Evolutionary conservation across 2,797 vertebrate genomes (phyloP).

Genomic region (Chlorospingus flavigularis): DNA sequence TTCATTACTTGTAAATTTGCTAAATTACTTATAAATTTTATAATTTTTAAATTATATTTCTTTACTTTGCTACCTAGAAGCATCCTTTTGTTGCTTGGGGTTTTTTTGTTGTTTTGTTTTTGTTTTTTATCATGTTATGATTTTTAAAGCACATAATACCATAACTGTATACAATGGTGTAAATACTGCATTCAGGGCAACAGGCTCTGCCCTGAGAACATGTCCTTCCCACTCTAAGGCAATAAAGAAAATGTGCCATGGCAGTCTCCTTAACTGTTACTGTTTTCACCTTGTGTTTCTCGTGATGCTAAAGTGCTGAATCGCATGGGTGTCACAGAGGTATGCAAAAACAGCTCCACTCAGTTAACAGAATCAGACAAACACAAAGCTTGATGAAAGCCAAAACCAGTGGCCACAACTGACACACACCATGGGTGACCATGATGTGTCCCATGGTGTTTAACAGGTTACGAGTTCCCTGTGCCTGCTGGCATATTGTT

Average conservation of each 20-base stretch:
- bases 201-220: background rate
- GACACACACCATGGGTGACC: background rate
- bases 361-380: background rate
- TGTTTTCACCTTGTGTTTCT: background rate
- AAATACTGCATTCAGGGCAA: background rate
- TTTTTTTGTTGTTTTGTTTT: background rate
- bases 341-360: background rate
- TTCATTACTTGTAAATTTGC: background rate
- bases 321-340: rapidly evolving
- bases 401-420: background rate
- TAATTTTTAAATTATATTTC: background rate
- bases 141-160: background rate
- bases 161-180: background rate
- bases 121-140: background rate
- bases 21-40: too few relatives aligned
- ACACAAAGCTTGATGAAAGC: background rate
- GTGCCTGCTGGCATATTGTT: background rate
- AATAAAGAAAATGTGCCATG: background rate
- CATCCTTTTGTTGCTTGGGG: background rate
- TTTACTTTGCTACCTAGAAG: background rate
- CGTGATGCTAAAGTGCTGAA: background rate
- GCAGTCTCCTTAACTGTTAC: background rate
- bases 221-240: background rate
- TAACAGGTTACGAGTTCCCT: too few relatives aligned
- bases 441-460: background rate